These are phyloP conservation scores for Drosophila willistoni DNA, from an alignment of 1,140 invertebrate species.

Conservation along the genomic window DNA sequence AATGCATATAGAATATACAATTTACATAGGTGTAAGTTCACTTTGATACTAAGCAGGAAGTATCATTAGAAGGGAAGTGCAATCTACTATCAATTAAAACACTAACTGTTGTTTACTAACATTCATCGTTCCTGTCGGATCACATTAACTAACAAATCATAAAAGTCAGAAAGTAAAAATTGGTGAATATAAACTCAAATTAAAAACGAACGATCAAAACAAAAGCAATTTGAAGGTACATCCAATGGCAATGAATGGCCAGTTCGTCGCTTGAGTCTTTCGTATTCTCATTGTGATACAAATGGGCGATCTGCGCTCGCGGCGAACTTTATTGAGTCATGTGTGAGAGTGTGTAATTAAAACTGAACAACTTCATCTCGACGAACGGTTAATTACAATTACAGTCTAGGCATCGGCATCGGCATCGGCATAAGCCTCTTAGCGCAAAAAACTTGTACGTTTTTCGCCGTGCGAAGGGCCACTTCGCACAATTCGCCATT, in stretches of 20 bases:
- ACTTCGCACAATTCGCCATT: conserved; percentile 57
- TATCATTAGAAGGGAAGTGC: too few relatives aligned
- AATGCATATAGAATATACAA: not conserved
- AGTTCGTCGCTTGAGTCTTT: conserved; percentile 75
- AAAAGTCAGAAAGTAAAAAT: too few relatives aligned
- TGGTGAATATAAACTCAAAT: not conserved
- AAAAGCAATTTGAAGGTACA: not conserved
- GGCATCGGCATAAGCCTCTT: conserved; percentile 61
- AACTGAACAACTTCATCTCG: conserved; percentile 72
- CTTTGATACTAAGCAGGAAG: too few relatives aligned
- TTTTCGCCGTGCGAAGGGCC: too few relatives aligned
- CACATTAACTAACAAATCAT: too few relatives aligned
- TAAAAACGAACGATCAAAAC: not conserved
- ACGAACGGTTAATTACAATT: conserved; percentile 76
- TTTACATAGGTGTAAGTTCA: too few relatives aligned
- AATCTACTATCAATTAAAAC: too few relatives aligned
- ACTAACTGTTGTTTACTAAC: too few relatives aligned
- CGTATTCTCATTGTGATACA: conserved; percentile 34
- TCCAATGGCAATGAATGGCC: not conserved
- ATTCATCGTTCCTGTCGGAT: too few relatives aligned
- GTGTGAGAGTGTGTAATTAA: conserved; percentile 59
- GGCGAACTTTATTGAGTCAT: too few relatives aligned
- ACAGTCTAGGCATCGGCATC: conserved; percentile 34
- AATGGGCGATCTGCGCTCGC: conserved; percentile 11
- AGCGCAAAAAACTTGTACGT: conserved; percentile 58